Base-by-base conservation (phyloP, 2,888 invertebrate genomes). In the Priocnemis perturbator region DNA sequence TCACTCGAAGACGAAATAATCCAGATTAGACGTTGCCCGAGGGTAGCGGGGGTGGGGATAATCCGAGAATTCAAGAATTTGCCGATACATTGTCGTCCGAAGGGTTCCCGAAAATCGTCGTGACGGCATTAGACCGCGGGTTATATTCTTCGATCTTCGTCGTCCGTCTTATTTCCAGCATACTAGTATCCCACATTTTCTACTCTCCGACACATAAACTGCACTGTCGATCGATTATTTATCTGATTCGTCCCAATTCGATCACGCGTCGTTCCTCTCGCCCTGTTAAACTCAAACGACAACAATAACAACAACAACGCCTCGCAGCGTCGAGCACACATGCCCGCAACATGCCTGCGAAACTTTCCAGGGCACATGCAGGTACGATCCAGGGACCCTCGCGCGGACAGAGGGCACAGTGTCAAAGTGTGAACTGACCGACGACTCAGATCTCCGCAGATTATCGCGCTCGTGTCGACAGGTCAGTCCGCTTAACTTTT, bases 401-500 rank as follows among this genome's bases (percentile, higher is more conserved):
- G 11, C 37, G 14, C 7, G 50, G 50, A 17, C 50, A 11, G 19
- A 21, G 45, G 21, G 19, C 48, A 20, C 19, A 0, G 21, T 30
- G 9, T 0, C 19, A 23, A 7, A 5, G 50, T 50, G 62, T 11
- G 15, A 59, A 61, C 23, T n/a, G 60, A 52, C 50, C 17, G 20
- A 20, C 17, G 37, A 37, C 37, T 50, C 47, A 52, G 53, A 64
- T 56, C 45, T 37, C 9, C 9, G 23, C 50, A 17, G 70, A 66
- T 69, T 56, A 64, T 19, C 50, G n/a, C 37, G 7, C 47, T 17
- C 23, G 50, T 37, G 45, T 17, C 73, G 78, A 73, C 79, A 74
- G 78, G 79, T 77, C 78, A 76, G 26, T 65, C 71, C 77, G 77
- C 81, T 85, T 83, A 83, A 83, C 85, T 83, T 83, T 82, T 77